These are phyloP conservation scores for Atlantisia rogersi DNA, from an alignment of 2,113 vertebrate species.

Conservation along the genomic window DNA sequence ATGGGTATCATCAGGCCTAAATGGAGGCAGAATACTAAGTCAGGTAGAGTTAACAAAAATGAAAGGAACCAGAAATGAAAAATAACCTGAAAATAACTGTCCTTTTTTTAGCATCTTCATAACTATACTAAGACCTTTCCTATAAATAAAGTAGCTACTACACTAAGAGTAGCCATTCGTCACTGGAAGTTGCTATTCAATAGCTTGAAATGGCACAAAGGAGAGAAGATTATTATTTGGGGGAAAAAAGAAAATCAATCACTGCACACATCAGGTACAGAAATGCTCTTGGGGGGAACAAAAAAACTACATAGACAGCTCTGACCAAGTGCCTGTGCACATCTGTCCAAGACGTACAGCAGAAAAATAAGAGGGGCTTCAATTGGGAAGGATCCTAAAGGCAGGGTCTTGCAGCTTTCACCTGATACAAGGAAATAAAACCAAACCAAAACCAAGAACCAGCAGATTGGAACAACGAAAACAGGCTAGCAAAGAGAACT, in stretches of 20 bases:
- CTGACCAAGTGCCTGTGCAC: background rate
- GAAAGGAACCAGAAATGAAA: background rate
- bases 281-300: background rate
- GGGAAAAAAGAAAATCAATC: background rate
- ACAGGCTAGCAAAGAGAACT: background rate
- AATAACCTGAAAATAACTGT: background rate
- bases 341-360: background rate
- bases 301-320: background rate
- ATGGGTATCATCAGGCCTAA: background rate
- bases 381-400: background rate
- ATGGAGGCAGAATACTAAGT: background rate
- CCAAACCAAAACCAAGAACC: too few relatives aligned
- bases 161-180: background rate
- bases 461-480: background rate
- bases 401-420: background rate
- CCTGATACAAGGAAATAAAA: background rate
- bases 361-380: background rate
- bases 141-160: background rate
- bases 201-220: background rate
- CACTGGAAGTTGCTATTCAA: background rate
- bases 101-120: background rate
- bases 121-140: background rate
- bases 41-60: background rate
- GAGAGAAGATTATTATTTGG: background rate
- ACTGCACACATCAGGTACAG: background rate